Base-by-base conservation (phyloP, 2,797 vertebrate genomes). In the Oreochromis mossambicus region DNA sequence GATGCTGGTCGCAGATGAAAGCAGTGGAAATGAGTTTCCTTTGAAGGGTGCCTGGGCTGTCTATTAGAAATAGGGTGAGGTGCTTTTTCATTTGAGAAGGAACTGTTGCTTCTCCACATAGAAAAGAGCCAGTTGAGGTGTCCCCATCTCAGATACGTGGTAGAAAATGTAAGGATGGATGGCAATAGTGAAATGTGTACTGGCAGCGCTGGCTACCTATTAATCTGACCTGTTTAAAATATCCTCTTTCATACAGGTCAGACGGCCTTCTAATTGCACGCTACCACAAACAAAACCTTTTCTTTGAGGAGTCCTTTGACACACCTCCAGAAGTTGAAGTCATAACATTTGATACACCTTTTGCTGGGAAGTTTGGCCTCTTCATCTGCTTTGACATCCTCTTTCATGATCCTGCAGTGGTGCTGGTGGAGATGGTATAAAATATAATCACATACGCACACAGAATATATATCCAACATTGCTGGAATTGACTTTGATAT, bases 371-470 rank as follows among this genome's bases (percentile, higher is more conserved):
- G 82, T 98, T 99, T 61, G 98, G 98, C 13, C 80, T 99, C 83
- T 96, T 99, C 78, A 98, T 94, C 43, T 99, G 98, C 93, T 99
- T 99, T 26, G 98, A 99, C 87, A 97, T 99, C 55, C 88, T 99
- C 78, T 99, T 99, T 68, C 95, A 95, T 0, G 82, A 97, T 36
- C 98, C 98, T 0, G 92, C 95, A 0, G 54, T 99, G 50, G 86
- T 77, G 1, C 95, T 99, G 48, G 83, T 99, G 78, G 93, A 94
- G 79, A 94, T 89, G 76, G 90, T 97, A 78, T 89, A 48, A 76
- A 77, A 29, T 29, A 56, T 29, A 56, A 29, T 5, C 5, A 78
- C 55, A 41, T 14, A 19, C 6, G 10, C 5, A 26, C 9, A 21
- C 24, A n/a, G 19, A 3, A n/a, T 2, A 19, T 41, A 4, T 15